Percentiles rank a stretch among this genome's conserved stretches.
Conservation (phyloP, 2,888 invertebrate genomes). For the Crocallis elinguaria region DNA sequence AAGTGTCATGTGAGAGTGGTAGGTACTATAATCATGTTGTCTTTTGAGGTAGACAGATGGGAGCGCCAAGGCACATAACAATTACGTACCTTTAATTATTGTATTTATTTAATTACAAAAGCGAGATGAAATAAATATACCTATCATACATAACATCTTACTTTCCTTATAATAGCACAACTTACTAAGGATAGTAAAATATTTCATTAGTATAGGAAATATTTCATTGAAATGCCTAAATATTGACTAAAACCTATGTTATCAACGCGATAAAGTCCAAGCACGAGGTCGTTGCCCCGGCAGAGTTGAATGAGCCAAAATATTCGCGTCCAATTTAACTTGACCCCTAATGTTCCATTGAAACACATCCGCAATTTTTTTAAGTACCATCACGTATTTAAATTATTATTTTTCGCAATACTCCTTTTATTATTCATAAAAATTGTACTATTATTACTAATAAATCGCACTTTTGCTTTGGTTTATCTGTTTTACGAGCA, state of each 20-base stretch:
- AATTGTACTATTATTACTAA: not conserved
- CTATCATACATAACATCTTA: too few species aligned
- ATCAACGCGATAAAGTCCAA: constrained; percentile 12
- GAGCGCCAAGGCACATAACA: too few species aligned
- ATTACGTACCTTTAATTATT: too few species aligned
- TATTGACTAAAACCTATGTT: constrained; percentile 10
- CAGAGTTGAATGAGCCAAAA: constrained; percentile 11
- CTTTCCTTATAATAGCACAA: too few species aligned
- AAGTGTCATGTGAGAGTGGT: too few species aligned
- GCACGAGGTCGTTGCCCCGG: not conserved
- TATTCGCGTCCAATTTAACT: not conserved
- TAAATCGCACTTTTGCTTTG: not conserved
- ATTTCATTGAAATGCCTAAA: constrained; percentile 3
- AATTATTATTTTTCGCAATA: not conserved
- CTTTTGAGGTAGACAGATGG: too few species aligned
- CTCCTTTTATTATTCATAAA: not conserved
- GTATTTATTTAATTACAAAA: too few species aligned
- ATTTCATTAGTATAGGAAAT: not conserved
- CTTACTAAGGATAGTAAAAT: not conserved
- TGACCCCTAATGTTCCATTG: not conserved
- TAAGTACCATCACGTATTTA: not conserved
- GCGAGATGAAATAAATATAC: too few species aligned
- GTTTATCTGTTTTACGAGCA: not conserved
- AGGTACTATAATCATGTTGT: too few species aligned
- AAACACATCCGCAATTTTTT: not conserved